Evolutionary conservation across 2,888 invertebrate genomes (phyloP).

Genomic region (Prenolepis imparis): DNA sequence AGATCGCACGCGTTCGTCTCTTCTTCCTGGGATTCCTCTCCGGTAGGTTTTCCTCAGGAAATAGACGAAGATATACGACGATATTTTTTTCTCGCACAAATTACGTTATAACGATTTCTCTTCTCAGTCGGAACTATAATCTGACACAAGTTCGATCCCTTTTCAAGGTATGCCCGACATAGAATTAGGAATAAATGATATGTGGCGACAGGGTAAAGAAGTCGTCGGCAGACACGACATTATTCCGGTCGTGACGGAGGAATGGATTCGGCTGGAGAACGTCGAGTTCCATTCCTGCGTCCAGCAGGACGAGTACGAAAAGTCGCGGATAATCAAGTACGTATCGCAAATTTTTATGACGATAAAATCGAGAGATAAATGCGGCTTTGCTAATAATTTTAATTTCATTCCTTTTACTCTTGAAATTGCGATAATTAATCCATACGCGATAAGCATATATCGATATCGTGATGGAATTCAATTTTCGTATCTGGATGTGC

Average conservation of each 20-base stretch:
- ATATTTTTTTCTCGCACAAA: background rate
- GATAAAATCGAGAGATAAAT: background rate
- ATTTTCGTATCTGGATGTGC: background rate
- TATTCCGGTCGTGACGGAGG: slow-evolving; percentile 99
- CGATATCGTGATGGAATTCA: background rate
- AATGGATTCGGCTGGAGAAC: slow-evolving; percentile 98
- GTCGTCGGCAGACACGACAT: slow-evolving; percentile 99
- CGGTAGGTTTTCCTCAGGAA: slow-evolving; percentile 86
- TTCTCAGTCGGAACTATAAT: background rate
- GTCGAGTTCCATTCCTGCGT: slow-evolving; percentile 98
- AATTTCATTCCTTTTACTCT: background rate
- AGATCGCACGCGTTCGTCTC: slow-evolving; percentile 97
- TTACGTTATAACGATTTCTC: background rate
- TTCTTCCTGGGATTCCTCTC: slow-evolving; percentile 99
- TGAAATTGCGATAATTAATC: background rate
- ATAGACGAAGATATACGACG: background rate
- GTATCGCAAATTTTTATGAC: slow-evolving; percentile 59
- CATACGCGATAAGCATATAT: background rate
- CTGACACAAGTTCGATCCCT: background rate
- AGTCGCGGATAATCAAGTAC: slow-evolving; percentile 94
- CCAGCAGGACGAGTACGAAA: slow-evolving; percentile 95
- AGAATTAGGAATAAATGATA: slow-evolving; percentile 98
- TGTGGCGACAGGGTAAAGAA: slow-evolving; percentile 99
- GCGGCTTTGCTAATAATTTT: slow-evolving; percentile 3
- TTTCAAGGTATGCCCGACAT: slow-evolving; percentile 96